Evolutionary conservation across 2,797 vertebrate genomes (phyloP), one percentile per base, ranked within the genome.

Genomic region (Anniella stebbinsi): DNA sequence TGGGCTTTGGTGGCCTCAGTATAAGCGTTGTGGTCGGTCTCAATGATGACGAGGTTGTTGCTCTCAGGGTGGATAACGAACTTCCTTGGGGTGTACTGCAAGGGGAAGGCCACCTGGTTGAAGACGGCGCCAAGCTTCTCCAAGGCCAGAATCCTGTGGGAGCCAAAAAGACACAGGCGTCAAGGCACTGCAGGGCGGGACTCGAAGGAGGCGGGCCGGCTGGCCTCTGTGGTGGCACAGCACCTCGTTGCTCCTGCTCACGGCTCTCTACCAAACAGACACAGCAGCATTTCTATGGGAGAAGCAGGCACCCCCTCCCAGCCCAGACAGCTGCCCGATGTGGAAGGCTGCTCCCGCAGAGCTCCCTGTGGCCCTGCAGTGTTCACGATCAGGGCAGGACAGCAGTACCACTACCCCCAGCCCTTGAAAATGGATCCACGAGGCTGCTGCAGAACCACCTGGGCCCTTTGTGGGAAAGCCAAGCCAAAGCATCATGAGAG

Each of bases 51-150:
- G 33, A 99, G 97, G 96, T 99, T 98, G 97, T 98, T 99, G 91
- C 98, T 99, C 95, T 99, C 99, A 0, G 98, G 98, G 89, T 99
- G 99, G 95, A 99, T 99, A 76, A 99, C 99, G 96, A 99, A 99
- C 93, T 98, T 99, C 94, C 99, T 98, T 38, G 99, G 99, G 0
- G 99, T 99, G 94, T 99, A 99, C 96, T 99, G 99, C 90, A 99
- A 95, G 0, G 99, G 99, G 94, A 99, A 99, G 33, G 99, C 98
- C 95, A 99, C 99, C 97, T 99, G 99, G 97, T 99, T 99, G 97
- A 99, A 99, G 87, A 99, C 99, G 0, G 99, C 99, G 23, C 99
- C 99, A 38, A 99, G 97, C 94, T 99, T 99, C 97, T 99, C 99
- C 96, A 99, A 94, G 0, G 99, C 99, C 97, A 99, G 97, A 97